Conservation (phyloP, 1,140 invertebrate genomes). For the Caenorhabditis inopinata region DNA sequence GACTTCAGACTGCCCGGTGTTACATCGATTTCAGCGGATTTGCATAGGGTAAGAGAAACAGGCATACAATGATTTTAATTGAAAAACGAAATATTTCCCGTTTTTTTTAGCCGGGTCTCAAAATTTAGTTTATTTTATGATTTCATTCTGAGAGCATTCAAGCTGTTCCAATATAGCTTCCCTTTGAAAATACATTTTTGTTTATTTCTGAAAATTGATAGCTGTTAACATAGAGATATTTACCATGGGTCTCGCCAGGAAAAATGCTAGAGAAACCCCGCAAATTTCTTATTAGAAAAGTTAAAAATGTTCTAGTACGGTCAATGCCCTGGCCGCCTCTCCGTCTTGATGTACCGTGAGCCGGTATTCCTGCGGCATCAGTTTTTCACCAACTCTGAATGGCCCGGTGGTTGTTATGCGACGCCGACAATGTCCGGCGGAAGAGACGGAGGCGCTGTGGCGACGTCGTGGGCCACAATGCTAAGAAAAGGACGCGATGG, state of each 20-base stretch:
- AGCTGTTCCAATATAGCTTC: too few relatives aligned
- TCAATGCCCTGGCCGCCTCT: constrained; percentile 53
- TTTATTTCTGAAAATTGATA: not conserved
- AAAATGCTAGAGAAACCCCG: too few relatives aligned
- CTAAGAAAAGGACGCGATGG: constrained; percentile 46
- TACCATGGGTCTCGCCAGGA: not conserved
- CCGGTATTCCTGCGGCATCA: constrained; percentile 41
- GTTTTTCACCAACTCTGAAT: constrained; percentile 53
- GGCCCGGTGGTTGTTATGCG: constrained; percentile 55
- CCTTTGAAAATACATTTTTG: too few relatives aligned
- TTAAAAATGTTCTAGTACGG: too few relatives aligned
- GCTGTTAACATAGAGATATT: not conserved
- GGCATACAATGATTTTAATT: too few relatives aligned
- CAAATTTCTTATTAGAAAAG: too few relatives aligned
- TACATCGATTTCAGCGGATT: constrained; percentile 93
- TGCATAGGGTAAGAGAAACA: constrained; percentile 78
- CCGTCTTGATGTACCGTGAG: constrained; percentile 57
- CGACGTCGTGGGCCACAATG: constrained; percentile 59
- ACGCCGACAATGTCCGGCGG: constrained; percentile 53
- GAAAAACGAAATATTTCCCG: not conserved
- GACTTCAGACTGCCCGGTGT: constrained; percentile 89
- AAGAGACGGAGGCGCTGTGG: constrained; percentile 55
- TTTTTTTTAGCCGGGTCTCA: too few relatives aligned
- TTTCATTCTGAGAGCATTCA: too few relatives aligned
- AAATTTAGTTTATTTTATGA: too few relatives aligned